Conservation (phyloP, 2,113 vertebrate species). For the Ctenomys sociabilis region DNA sequence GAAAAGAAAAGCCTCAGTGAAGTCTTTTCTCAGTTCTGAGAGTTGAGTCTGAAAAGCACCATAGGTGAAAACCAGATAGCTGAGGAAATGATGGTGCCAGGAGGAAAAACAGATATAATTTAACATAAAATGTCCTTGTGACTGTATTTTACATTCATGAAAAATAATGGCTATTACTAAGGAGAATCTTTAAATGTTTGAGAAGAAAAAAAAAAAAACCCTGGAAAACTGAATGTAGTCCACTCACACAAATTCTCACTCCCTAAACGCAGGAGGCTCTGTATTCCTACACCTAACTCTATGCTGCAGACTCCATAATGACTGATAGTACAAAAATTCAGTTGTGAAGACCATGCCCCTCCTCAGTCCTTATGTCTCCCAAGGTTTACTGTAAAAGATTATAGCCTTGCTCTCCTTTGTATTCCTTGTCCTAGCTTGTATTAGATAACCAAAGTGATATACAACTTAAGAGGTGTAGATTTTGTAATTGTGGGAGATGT, state of each 20-base stretch:
- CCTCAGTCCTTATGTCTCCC: not conserved
- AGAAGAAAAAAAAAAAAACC: constrained; percentile 1
- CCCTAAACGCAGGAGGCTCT: not conserved
- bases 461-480: not conserved
- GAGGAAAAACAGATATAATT: not conserved
- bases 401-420: not conserved
- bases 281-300: not conserved
- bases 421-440: not conserved
- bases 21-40: not conserved
- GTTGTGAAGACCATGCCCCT: not conserved
- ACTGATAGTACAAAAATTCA: not conserved
- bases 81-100: not conserved
- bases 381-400: not conserved
- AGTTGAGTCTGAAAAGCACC: not conserved
- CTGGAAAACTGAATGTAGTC: not conserved
- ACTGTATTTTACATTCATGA: not conserved
- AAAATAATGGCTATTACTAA: not conserved
- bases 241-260: not conserved
- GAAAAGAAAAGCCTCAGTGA: not conserved
- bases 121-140: not conserved
- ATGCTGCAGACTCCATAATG: not conserved
- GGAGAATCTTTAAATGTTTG: not conserved
- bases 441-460: not conserved
- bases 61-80: not conserved
- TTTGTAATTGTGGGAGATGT: not conserved